These are phyloP conservation scores for Limnothrissa miodon DNA, from an alignment of 2,113 vertebrate genomes.

Conservation along the genomic window DNA sequence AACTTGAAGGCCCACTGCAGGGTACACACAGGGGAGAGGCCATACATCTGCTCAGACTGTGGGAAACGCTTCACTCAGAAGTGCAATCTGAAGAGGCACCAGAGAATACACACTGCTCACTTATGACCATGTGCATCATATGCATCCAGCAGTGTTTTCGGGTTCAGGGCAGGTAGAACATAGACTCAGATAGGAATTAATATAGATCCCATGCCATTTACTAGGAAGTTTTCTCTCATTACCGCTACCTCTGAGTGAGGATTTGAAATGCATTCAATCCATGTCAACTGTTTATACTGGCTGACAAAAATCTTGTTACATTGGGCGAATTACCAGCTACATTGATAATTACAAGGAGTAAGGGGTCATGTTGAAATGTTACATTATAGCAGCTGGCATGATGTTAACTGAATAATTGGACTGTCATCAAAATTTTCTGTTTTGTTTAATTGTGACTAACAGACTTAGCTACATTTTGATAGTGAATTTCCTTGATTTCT, in stretches of 20 bases:
- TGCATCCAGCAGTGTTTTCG: neutral
- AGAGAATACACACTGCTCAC: conserved; percentile 68
- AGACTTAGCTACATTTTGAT: no score
- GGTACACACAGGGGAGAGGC: conserved; percentile 73
- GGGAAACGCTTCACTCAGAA: conserved; percentile 78
- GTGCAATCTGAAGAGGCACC: conserved; percentile 74
- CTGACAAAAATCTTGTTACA: no score
- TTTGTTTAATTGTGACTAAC: no score
- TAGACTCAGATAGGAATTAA: neutral
- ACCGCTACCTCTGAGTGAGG: neutral
- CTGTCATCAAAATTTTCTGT: no score
- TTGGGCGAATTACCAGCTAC: no score
- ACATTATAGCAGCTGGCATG: neutral
- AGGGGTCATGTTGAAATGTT: no score
- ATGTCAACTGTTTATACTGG: no score
- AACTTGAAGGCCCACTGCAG: conserved; percentile 75
- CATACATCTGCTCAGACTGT: conserved; percentile 72
- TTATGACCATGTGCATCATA: conserved; percentile 12
- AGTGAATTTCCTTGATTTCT: no score
- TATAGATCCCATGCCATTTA: neutral
- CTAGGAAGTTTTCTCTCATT: neutral
- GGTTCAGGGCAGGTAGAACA: neutral
- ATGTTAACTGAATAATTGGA: neutral
- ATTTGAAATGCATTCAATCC: no score
- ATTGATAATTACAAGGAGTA: no score